Conservation (phyloP, 2,888 invertebrate genomes). For the Calephelis perditalis region DNA sequence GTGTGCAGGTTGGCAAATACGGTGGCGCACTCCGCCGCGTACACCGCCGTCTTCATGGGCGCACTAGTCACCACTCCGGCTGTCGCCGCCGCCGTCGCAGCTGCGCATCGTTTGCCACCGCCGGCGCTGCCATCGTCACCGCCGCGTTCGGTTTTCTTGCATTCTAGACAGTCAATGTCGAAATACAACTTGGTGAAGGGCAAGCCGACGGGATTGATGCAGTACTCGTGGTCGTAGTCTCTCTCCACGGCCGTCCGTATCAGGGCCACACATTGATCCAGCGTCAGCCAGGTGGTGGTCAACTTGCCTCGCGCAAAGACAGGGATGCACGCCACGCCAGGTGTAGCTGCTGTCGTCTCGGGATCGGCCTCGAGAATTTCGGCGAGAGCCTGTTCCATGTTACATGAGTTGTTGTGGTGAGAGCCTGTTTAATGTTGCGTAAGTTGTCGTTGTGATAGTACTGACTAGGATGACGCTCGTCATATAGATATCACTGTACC, state of each 20-base stretch:
- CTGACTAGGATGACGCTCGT: background rate
- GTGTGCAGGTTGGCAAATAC: slow-evolving; percentile 15
- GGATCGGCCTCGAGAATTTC: slow-evolving; percentile 9
- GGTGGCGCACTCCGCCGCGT: slow-evolving; percentile 15
- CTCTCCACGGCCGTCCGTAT: no score
- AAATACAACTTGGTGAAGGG: no score
- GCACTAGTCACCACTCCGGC: slow-evolving; percentile 4
- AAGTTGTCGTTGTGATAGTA: background rate
- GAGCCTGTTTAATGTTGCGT: no score
- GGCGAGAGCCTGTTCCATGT: slow-evolving; percentile 14
- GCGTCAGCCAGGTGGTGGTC: slow-evolving; percentile 14
- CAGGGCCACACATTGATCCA: no score
- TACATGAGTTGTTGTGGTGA: slow-evolving; percentile 36
- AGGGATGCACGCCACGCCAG: slow-evolving; percentile 14
- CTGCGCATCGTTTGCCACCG: background rate
- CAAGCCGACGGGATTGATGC: no score
- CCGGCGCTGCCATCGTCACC: no score
- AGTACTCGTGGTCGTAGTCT: no score
- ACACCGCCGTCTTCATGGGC: slow-evolving; percentile 13
- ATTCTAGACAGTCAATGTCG: no score
- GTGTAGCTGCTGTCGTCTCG: slow-evolving; percentile 1
- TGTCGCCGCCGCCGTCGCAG: slow-evolving; percentile 4
- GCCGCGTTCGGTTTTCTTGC: no score
- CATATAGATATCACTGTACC: background rate
- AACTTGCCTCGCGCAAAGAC: slow-evolving; percentile 15